Base-by-base conservation (phyloP, 2,888 invertebrate species). In the Mystacides longicornis region DNA sequence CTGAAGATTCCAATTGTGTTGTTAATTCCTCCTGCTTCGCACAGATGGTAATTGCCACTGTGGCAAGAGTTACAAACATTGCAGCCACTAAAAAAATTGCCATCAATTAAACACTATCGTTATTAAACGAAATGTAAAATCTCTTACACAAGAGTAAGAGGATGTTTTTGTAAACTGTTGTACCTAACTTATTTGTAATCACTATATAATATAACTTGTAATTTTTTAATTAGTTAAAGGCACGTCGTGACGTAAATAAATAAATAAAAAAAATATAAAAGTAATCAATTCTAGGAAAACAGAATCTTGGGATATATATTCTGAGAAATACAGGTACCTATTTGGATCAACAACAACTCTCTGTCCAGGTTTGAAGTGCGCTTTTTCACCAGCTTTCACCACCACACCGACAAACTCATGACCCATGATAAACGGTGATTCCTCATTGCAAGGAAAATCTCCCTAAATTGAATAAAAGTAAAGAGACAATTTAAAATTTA, bases 301-400 rank as follows among this genome's bases (percentile, higher is more conserved):
- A n/a, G n/a, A n/a, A n/a, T n/a, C n/a, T n/a, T n/a, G n/a, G n/a
- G n/a, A n/a, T n/a, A n/a, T n/a, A n/a, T n/a, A n/a, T n/a, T n/a
- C n/a, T n/a, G n/a, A n/a, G n/a, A n/a, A n/a, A n/a, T n/a, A n/a
- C n/a, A n/a, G n/a, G 68, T 68, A 83, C 84, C 72, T 73, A 67
- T 86, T 86, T 0, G 87, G 86, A 64, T 87, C 86, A 0, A 86
- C 80, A 2, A 80, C 81, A 1, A 87, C 85, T 54, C 73, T 77
- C 66, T 87, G 83, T 0, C 86, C 86, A 3, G 77, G 71, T 67
- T 81, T 81, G 62, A 84, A 77, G 49, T 68, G 67, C 2, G 85
- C 81, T 0, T 69, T 69, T n/a, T 71, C 65, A 1, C 87, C 87
- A 1, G 79, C 72, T 0, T 77, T 78, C 27, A 75, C 70, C 0